Evolutionary conservation across 2,113 vertebrate genomes (phyloP).

Genomic region (Collichthys lucidus): DNA sequence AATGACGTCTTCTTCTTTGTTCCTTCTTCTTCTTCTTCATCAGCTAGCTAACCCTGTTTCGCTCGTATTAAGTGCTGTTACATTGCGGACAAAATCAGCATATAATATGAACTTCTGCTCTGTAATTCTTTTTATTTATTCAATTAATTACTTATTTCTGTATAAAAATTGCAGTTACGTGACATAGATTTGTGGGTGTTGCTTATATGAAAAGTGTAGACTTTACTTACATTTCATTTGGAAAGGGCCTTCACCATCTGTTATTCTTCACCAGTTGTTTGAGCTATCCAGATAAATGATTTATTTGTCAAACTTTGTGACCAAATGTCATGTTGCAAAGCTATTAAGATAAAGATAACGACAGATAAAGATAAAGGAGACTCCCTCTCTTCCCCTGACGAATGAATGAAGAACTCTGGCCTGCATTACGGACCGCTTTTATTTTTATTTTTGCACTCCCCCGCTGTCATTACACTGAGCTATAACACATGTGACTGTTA

Average conservation of each 20-base stretch:
- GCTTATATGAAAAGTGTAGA: no score
- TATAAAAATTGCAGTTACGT: no score
- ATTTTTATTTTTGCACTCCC: slow-evolving; percentile 36
- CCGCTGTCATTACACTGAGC: slow-evolving; percentile 37
- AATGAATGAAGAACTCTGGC: neutral
- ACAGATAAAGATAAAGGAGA: neutral
- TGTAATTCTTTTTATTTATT: neutral
- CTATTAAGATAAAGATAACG: neutral
- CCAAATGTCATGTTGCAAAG: no score
- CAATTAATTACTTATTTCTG: no score
- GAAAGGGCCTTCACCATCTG: neutral
- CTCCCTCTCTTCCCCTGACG: neutral
- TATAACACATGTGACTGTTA: slow-evolving; percentile 45
- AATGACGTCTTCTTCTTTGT: neutral
- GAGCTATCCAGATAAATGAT: neutral
- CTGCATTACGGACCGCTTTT: neutral
- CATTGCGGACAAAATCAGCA: neutral
- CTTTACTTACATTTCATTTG: neutral
- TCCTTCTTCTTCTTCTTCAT: neutral
- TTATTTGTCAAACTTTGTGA: neutral
- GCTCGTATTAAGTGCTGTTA: no score
- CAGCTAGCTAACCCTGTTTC: neutral
- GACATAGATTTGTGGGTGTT: no score
- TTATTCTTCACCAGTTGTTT: neutral
- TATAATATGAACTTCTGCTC: neutral